phyloP scores from a whole-genome alignment of 1,140 invertebrate genomes.

The Galleria mellonella region DNA sequence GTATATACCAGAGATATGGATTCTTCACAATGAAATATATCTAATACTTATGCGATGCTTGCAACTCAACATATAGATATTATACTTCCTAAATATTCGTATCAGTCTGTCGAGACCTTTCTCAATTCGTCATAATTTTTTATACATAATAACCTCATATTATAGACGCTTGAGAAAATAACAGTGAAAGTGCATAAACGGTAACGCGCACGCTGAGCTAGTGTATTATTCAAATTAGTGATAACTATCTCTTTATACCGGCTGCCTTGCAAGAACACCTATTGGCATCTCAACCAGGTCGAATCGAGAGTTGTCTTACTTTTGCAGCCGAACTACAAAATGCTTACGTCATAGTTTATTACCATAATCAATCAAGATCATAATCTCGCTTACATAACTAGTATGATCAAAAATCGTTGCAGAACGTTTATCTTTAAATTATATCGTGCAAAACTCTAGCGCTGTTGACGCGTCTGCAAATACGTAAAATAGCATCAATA shows the following conservation, averaged over 20 bases:
- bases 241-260: slow-evolving; percentile 28
- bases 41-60: too few species aligned
- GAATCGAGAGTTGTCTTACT: slow-evolving; percentile 32
- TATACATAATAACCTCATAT: too few species aligned
- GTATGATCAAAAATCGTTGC: slow-evolving; percentile 40
- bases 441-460: neutral
- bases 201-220: slow-evolving; percentile 14
- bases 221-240: slow-evolving; percentile 34
- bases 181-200: slow-evolving; percentile 27
- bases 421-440: slow-evolving; percentile 15
- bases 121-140: too few species aligned
- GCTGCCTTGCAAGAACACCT: slow-evolving; percentile 25
- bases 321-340: slow-evolving; percentile 27
- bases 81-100: too few species aligned
- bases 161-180: slow-evolving; percentile 2
- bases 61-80: too few species aligned
- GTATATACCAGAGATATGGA: too few species aligned
- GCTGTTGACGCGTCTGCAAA: neutral
- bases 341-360: slow-evolving; percentile 51
- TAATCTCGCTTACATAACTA: slow-evolving; percentile 49
- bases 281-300: slow-evolving; percentile 25
- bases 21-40: too few species aligned
- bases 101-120: too few species aligned
- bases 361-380: slow-evolving; percentile 62
- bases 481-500: neutral